Conservation (phyloP, 1,140 invertebrate genomes). For the Cylas formicarius region DNA sequence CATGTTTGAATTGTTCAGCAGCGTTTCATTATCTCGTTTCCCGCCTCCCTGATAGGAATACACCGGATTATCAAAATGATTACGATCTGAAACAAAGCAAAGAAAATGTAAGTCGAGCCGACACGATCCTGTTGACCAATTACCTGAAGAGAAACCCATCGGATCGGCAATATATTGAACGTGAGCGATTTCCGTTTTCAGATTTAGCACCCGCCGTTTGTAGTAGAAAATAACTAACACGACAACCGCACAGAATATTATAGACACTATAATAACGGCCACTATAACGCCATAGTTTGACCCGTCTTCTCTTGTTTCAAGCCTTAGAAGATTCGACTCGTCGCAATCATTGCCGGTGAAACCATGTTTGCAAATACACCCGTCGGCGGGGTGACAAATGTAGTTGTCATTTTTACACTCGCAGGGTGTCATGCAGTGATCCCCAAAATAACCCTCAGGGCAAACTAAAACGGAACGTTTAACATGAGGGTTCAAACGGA, state of each 20-base stretch:
- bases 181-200: conserved; percentile 80
- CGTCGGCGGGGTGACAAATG: conserved; percentile 70
- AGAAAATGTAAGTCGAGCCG: neutral
- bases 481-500: neutral
- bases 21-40: conserved; percentile 40
- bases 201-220: conserved; percentile 62
- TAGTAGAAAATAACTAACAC: conserved; percentile 65
- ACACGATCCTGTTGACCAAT: neutral
- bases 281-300: conserved; percentile 42
- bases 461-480: conserved; percentile 56
- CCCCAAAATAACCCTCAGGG: conserved; percentile 82
- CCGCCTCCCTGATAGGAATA: conserved; percentile 66
- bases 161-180: conserved; percentile 86
- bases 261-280: conserved; percentile 57
- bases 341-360: conserved; percentile 60
- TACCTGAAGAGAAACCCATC: conserved; percentile 39
- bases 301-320: conserved; percentile 13
- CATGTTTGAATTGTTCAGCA: conserved; percentile 43
- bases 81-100: conserved; percentile 55
- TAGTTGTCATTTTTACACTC: conserved; percentile 70
- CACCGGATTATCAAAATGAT: conserved; percentile 90
- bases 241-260: conserved; percentile 59
- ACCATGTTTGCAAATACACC: conserved; percentile 74
- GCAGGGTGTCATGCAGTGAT: conserved; percentile 77
- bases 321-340: conserved; percentile 30